phyloP scores from a whole-genome alignment of 2,113 vertebrate genomes.

The Lepidothrix coronata region DNA sequence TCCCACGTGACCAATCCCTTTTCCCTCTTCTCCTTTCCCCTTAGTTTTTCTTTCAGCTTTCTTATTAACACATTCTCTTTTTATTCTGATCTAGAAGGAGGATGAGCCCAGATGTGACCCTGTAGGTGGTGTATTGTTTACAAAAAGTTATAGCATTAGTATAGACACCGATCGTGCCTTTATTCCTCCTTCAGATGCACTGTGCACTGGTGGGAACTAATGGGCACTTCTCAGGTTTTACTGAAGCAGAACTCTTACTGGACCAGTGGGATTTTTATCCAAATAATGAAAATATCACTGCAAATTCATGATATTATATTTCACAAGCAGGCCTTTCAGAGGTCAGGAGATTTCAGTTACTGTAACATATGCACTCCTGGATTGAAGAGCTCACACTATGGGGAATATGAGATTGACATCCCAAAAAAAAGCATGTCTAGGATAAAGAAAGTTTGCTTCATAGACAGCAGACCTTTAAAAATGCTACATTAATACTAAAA shows the following conservation, averaged over 20 bases:
- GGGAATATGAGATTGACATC: neutral
- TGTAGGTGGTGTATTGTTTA: neutral
- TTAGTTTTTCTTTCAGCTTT: neutral
- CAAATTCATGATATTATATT: neutral
- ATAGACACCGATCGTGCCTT: neutral
- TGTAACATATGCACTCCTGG: neutral
- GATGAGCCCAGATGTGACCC: neutral
- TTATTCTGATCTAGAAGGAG: neutral
- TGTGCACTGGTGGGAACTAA: neutral
- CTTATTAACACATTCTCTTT: neutral
- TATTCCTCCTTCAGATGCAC: neutral
- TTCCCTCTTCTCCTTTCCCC: neutral
- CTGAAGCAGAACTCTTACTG: neutral
- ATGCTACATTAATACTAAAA: slow-evolving; percentile 22
- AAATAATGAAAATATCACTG: slow-evolving; percentile 20
- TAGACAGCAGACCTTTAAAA: slow-evolving; percentile 18
- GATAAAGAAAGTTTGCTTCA: neutral
- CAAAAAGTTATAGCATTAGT: neutral
- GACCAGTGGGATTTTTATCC: neutral
- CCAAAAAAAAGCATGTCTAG: neutral
- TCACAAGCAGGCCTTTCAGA: neutral
- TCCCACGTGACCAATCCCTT: neutral
- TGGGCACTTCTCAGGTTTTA: neutral
- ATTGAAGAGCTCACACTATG: neutral
- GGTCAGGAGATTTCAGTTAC: slow-evolving; percentile 5